These are phyloP conservation scores for Athene noctua DNA, from an alignment of 2,113 vertebrate genomes.

Conservation along the genomic window DNA sequence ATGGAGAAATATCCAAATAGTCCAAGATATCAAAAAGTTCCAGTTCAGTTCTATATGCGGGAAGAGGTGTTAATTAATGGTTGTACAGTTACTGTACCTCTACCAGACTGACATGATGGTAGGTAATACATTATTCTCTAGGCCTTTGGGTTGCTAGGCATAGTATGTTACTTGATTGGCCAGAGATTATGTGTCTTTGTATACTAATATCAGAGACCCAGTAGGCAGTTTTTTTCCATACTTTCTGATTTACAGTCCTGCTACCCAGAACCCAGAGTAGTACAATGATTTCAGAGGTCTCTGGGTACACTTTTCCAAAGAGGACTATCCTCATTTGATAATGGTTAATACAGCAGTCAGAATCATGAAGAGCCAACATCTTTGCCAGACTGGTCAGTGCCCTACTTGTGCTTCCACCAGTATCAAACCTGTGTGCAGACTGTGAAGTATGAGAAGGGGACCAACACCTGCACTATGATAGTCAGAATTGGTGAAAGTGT, in stretches of 20 bases:
- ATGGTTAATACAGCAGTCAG: background rate
- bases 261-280: background rate
- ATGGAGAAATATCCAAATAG: background rate
- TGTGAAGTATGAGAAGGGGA: background rate
- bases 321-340: background rate
- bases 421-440: background rate
- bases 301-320: background rate
- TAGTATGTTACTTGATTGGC: background rate
- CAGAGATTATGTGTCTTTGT: background rate
- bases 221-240: background rate
- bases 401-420: background rate
- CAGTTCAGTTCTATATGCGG: background rate
- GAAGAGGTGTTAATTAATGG: background rate
- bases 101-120: background rate
- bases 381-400: background rate
- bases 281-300: background rate
- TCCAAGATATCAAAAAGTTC: background rate
- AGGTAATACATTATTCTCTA: background rate
- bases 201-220: background rate
- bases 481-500: background rate
- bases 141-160: background rate
- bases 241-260: background rate
- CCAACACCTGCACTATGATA: fast-evolving
- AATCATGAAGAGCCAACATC: background rate
- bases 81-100: background rate